Evolutionary conservation across 2,113 vertebrate species (phyloP), one percentile per base, ranked within the genome.

Genomic region (Nestor notabilis): DNA sequence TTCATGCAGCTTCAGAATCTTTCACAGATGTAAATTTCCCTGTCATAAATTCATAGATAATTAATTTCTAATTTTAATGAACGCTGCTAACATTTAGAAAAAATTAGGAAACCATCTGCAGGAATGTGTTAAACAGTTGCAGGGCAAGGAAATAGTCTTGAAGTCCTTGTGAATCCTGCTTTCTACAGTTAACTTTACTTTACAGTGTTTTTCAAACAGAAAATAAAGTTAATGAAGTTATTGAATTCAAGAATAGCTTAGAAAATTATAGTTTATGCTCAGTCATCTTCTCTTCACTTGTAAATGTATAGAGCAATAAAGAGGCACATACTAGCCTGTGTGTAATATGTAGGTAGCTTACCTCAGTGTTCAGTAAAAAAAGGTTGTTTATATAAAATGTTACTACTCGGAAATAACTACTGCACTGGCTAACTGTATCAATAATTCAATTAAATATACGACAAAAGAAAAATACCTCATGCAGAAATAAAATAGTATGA

Each of bases 101-200:
- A 83, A 83, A 90, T 90, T 77, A 89, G 46, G 83, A 69, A 92
- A 79, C 60, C 60, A 68, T 92, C 91, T 95, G 76, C 80, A 94
- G 76, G 35, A 89, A 71, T 78, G 46, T 74, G 60, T 92, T 90
- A 91, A 84, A 83, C 55, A 83, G 83, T 81, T 89, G 13, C 72
- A 92, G 76, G 28, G 68, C n/a, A 81, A 89, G 86, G 60, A 95
- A 93, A 83, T 39, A 71, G 64, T 61, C 44, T 83, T 53, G 60
- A 74, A 81, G 68, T 95, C 50, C 77, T 90, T 89, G 68, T 80
- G 44, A 85, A 72, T 83, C n/a, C 55, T 66, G n/a, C 19, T 63
- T 92, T 88, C 50, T 75, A 15, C 17, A 70, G 15, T 79, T 82
- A 74, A 24, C 39, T 47, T 93, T 58, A 33, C 35, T 65, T 87